phyloP scores from a whole-genome alignment of 2,113 vertebrate species.

The Rhegmatorhina hoffmannsi region DNA sequence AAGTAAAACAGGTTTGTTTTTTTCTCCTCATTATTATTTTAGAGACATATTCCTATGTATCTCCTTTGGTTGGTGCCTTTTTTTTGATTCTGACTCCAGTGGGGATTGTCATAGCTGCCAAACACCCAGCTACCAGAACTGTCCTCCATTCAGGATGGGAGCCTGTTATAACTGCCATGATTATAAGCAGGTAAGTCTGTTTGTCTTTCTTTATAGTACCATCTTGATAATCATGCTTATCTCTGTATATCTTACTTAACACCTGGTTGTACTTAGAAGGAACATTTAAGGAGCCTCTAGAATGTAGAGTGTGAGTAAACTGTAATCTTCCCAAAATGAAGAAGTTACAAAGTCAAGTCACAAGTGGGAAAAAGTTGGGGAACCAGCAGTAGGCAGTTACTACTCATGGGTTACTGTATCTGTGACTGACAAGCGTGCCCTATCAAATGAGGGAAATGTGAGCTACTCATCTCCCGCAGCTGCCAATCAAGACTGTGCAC shows the following conservation, averaged over 20 bases:
- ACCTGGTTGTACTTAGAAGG: not conserved
- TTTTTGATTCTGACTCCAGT: conserved; percentile 95
- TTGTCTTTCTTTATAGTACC: not conserved
- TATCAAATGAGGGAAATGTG: not conserved
- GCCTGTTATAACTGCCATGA: conserved; percentile 98
- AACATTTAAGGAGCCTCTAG: not conserved
- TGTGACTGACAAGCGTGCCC: fast-evolving
- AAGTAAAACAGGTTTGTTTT: not conserved
- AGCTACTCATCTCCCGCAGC: not conserved
- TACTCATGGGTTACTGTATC: not conserved
- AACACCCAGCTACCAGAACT: conserved; percentile 94
- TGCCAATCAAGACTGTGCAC: not conserved
- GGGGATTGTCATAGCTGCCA: conserved; percentile 95
- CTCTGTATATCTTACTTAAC: not conserved
- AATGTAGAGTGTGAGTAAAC: not conserved
- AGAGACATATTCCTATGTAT: conserved; percentile 90
- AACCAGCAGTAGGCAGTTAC: not conserved
- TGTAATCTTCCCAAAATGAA: not conserved
- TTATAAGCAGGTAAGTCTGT: conserved; percentile 90
- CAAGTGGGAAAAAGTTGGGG: not conserved
- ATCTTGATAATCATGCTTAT: not conserved
- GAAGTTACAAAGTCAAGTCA: not conserved
- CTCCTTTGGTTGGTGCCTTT: conserved; percentile 91
- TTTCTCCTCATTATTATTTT: conserved; percentile 22
- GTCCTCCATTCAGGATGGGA: conserved; percentile 98